Evolutionary conservation across 1,140 invertebrate species (phyloP), one percentile per base, ranked within the genome.

Genomic region (Laupala kohalensis): DNA sequence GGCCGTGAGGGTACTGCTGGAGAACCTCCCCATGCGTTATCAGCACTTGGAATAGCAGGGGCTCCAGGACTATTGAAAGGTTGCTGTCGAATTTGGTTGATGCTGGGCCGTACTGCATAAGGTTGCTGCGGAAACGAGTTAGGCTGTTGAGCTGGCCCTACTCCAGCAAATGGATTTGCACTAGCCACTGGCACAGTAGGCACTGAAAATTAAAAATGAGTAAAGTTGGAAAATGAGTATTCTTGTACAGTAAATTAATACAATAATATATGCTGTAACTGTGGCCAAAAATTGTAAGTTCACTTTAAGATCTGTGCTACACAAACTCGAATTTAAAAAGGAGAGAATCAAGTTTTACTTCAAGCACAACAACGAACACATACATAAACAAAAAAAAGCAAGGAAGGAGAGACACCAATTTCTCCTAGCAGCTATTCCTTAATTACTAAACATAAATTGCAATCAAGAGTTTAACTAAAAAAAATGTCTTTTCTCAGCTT

Each of bases 71-170:
- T 28, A 6, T 12, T 29, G 25, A 70, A 70, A 24, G 70, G 70
- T 63, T 71, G 71, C 66, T 72, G 71, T 26, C 71, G 27, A 23
- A 72, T 72, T 30, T 72, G 71, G 65, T 68, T 68, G 23, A 72
- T 67, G 37, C 65, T 68, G 9, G 71, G 71, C 6, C 71, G 64
- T 23, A 70, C 25, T 4, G 28, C 19, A 30, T 53, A 37, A 9
- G 28, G 69, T 28, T 53, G 69, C 23, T 70, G 69, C 1, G n/a
- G 30, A 37, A 27, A 53, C 6, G 24, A 13, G 4, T 3, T 28
- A 5, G 71, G 19, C 26, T 26, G 64, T 26, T 29, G 65, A 27
- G 67, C 29, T 6, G 67, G 26, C 25, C 63, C 66, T 1, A 62
- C 71, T n/a, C 67, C 70, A 26, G 70, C 37, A 25, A 72, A 72